A percentile compares a stretch with the other conserved stretches of the same genome.
Conservation (phyloP, 2,797 vertebrate species). For the Sphenodon punctatus region DNA sequence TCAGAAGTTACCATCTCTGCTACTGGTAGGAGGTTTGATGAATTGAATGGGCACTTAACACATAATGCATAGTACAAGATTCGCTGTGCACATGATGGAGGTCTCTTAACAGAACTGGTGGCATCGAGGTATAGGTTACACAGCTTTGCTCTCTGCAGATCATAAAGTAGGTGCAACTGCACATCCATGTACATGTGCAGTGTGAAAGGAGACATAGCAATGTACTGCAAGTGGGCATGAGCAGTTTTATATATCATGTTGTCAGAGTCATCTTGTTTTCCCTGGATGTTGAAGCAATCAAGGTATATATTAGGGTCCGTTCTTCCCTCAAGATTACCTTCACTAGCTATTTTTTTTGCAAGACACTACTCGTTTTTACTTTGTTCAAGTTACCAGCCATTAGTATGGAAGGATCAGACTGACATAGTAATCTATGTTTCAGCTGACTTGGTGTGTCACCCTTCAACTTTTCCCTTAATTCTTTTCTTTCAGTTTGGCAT, state of each 20-base stretch:
- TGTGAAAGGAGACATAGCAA: background rate
- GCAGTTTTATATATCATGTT: background rate
- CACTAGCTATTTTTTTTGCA: background rate
- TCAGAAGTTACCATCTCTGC: too few species aligned
- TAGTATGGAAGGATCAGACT: background rate
- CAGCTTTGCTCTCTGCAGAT: too few species aligned
- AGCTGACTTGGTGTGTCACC: background rate
- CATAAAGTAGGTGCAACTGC: too few species aligned
- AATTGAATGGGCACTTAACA: too few species aligned
- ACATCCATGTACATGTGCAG: accelerated
- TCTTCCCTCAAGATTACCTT: background rate
- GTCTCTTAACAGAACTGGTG: too few species aligned
- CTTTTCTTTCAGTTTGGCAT: background rate
- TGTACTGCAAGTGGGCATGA: background rate
- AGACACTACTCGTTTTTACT: background rate
- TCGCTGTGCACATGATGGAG: too few species aligned
- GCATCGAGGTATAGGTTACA: too few species aligned
- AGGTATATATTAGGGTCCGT: background rate
- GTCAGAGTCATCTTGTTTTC: too few species aligned
- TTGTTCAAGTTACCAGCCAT: background rate
- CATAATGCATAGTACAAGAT: too few species aligned
- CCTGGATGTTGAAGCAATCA: background rate
- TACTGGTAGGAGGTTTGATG: too few species aligned
- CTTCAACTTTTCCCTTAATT: background rate
- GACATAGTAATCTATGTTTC: background rate